Conservation (phyloP, 2,888 invertebrate species). For the Ornithoptera priamus region DNA sequence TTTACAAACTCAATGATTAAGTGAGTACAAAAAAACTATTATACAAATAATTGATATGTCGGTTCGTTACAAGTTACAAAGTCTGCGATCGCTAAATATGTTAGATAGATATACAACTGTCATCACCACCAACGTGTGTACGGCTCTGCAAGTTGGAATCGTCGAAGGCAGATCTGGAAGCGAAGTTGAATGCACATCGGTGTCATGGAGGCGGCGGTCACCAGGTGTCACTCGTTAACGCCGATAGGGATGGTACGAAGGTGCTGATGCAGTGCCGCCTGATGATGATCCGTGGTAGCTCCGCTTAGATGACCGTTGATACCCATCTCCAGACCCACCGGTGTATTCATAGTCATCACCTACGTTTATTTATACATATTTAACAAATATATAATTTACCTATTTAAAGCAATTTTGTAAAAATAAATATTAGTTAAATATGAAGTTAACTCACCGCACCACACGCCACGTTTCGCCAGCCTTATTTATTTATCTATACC, state of each 20-base stretch:
- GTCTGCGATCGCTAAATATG: slow-evolving; percentile 27
- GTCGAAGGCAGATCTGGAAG: slow-evolving; percentile 19
- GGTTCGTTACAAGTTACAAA: slow-evolving; percentile 36
- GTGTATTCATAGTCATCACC: slow-evolving; percentile 77
- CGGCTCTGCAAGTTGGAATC: neutral
- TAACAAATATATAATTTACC: neutral
- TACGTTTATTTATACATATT: slow-evolving; percentile 33
- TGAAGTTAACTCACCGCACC: slow-evolving; percentile 28
- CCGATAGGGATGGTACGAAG: slow-evolving; percentile 75
- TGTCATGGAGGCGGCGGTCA: slow-evolving; percentile 32
- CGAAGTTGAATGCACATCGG: slow-evolving; percentile 39
- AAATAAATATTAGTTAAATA: slow-evolving; percentile 30
- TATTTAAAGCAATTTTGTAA: slow-evolving; percentile 33
- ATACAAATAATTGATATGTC: slow-evolving; percentile 59
- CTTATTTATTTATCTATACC: neutral
- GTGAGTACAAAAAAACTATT: slow-evolving; percentile 66
- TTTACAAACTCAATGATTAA: slow-evolving; percentile 75
- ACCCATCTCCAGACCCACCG: slow-evolving; percentile 74
- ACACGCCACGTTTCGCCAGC: slow-evolving; percentile 18
- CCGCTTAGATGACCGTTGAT: slow-evolving; percentile 71
- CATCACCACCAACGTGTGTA: slow-evolving; percentile 13
- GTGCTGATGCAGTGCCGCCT: slow-evolving; percentile 59
- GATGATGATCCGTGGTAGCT: slow-evolving; percentile 64
- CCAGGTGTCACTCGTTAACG: slow-evolving; percentile 56
- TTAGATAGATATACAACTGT: slow-evolving; percentile 12